Conservation (phyloP, 2,888 invertebrate species). For the Cephus rjabovi region DNA sequence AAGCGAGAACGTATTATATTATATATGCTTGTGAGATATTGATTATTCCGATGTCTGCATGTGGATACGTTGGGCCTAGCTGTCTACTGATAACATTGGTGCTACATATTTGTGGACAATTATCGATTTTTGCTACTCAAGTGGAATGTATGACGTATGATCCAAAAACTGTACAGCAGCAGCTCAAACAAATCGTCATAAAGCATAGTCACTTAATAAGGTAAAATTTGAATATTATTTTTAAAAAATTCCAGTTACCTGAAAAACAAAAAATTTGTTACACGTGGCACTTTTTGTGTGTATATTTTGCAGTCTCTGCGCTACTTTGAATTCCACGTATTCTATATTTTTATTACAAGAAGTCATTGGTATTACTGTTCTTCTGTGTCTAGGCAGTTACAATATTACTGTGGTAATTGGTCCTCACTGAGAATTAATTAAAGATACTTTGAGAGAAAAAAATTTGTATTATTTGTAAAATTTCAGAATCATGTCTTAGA, state of each 20-base stretch:
- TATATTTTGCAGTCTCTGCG: not conserved
- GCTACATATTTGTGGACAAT: slow-evolving; percentile 7
- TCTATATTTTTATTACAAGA: not conserved
- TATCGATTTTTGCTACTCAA: not conserved
- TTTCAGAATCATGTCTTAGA: not conserved
- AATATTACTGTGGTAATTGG: not conserved
- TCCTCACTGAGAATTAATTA: not conserved
- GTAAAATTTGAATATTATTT: not conserved
- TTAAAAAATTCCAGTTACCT: not conserved
- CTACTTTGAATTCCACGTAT: not conserved
- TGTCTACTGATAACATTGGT: slow-evolving; percentile 19
- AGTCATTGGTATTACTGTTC: not conserved
- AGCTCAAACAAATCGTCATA: not conserved
- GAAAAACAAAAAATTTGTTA: not conserved
- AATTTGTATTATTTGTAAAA: not conserved
- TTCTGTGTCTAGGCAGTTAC: not conserved
- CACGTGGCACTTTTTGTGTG: not conserved
- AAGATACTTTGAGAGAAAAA: not conserved
- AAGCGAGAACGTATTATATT: not conserved
- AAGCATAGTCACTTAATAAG: not conserved
- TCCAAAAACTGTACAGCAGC: not conserved
- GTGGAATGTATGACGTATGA: not conserved
- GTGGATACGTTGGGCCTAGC: slow-evolving; percentile 24
- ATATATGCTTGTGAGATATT: slow-evolving; percentile 13
- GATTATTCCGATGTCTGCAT: slow-evolving; percentile 4